Evolutionary conservation across 1,140 invertebrate species (phyloP).

Genomic region (Meloidogyne hapla): DNA sequence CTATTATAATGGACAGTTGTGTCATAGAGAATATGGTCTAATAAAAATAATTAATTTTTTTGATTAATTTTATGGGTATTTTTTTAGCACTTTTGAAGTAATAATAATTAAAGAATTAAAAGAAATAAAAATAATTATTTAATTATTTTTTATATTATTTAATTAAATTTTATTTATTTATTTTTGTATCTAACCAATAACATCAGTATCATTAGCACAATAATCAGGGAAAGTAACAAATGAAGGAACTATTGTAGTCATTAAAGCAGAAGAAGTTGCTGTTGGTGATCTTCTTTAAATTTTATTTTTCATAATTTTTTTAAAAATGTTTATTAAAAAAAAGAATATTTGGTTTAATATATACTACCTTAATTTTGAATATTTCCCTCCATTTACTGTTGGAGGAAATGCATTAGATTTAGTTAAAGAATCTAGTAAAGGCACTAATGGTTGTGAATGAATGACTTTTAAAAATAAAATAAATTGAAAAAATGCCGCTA

Average conservation of each 20-base stretch:
- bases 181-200: constrained; percentile 51
- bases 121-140: not conserved
- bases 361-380: not conserved
- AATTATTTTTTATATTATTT: too few relatives aligned
- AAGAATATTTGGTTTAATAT: too few relatives aligned
- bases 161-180: not conserved
- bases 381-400: not conserved
- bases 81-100: too few relatives aligned
- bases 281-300: not conserved
- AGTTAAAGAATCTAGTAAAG: not conserved
- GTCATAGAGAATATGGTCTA: constrained; percentile 60
- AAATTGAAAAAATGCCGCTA: not conserved
- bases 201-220: constrained; percentile 64
- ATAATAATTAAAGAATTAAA: not conserved
- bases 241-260: constrained; percentile 6
- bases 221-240: constrained; percentile 37
- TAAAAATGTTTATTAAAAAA: not conserved
- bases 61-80: too few relatives aligned
- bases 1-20: constrained; percentile 58
- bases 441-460: not conserved
- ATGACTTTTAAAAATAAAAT: not conserved
- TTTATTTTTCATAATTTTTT: not conserved
- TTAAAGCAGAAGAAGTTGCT: not conserved
- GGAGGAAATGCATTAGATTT: not conserved
- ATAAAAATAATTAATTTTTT: too few relatives aligned